Evolutionary conservation across 2,113 vertebrate genomes (phyloP), one percentile per base, ranked within the genome.

Genomic region (Microtus oregoni): DNA sequence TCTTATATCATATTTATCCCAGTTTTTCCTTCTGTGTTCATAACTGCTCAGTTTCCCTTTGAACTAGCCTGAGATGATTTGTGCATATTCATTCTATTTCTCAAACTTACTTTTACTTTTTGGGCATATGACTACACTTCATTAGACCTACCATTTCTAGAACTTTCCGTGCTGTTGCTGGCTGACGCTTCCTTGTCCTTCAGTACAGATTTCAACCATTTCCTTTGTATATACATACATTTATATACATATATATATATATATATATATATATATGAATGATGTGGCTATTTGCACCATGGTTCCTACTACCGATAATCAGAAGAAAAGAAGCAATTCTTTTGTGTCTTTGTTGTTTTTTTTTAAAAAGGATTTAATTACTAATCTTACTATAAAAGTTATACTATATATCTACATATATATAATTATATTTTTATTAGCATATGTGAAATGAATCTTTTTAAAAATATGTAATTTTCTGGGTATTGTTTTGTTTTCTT

Each of bases 181-280:
- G 50, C 22, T 81, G 20, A 73, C 8, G 11, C 13, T 41, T 82
- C 22, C 20, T 78, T 77, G 32, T 30, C 1, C 2, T 55, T 6
- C 20, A 50, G 4, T 32, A 7, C 0, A 94, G 1, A 41, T 85
- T 88, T 73, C 8, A 30, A 82, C 72, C 30, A 20, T 11, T 67
- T 78, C 8, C 0, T 61, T 87, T 87, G 6, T 70, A 3, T n/a
- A 55, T 4, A 55, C 3, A 55, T 15, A 55, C 4, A 55, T 14
- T 2, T 14, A 15, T 14, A 15, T 3, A 52, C 12, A 52, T 0
- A 52, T 3, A 52, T 3, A 52, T 0, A 52, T 0, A 52, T 0
- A 52, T 0, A 52, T 4, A 55, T 15, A 15, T 5, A 55, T 17
- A 55, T 17, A 5, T 15, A 4, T 15, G 4, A 0, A 65, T 87